Conservation (phyloP, 2,113 vertebrate species). For the Sinosuthora webbiana region DNA sequence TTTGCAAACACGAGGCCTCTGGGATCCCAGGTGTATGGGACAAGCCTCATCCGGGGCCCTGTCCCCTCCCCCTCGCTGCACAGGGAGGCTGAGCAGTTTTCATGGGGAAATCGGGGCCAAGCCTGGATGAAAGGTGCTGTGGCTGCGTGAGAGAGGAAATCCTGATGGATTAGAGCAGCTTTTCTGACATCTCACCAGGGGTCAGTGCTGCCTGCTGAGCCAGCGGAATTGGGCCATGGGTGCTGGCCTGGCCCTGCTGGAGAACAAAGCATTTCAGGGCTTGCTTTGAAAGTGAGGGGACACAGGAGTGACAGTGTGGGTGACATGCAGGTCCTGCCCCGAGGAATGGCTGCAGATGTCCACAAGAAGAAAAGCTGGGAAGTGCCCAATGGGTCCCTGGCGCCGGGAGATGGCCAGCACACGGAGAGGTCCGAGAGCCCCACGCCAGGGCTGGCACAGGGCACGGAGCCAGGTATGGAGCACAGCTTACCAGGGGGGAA, state of each 20-base stretch:
- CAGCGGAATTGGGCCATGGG: neutral
- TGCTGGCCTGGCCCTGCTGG: rapidly evolving
- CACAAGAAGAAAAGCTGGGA: slow-evolving; percentile 78
- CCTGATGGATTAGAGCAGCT: slow-evolving; percentile 16
- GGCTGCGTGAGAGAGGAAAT: neutral
- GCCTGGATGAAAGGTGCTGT: slow-evolving; percentile 14
- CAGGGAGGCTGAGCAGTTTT: neutral
- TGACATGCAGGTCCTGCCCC: neutral
- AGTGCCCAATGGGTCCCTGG: slow-evolving; percentile 72
- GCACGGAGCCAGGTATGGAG: slow-evolving; percentile 88
- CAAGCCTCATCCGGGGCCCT: rapidly evolving
- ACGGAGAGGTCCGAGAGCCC: slow-evolving; percentile 87
- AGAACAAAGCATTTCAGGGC: neutral
- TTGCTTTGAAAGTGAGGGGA: neutral
- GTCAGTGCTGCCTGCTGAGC: neutral
- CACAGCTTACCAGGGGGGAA: neutral
- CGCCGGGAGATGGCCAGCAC: slow-evolving; percentile 75
- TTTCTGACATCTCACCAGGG: neutral
- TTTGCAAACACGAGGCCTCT: neutral
- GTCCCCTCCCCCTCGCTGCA: neutral
- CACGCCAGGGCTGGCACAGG: slow-evolving; percentile 88
- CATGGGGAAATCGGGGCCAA: neutral
- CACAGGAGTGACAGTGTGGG: neutral
- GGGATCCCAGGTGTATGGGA: rapidly evolving
- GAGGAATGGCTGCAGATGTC: slow-evolving; percentile 82